Evolutionary conservation across 1,140 invertebrate species (phyloP), one percentile per base, ranked within the genome.

Genomic region (Lucilia sericata): DNA sequence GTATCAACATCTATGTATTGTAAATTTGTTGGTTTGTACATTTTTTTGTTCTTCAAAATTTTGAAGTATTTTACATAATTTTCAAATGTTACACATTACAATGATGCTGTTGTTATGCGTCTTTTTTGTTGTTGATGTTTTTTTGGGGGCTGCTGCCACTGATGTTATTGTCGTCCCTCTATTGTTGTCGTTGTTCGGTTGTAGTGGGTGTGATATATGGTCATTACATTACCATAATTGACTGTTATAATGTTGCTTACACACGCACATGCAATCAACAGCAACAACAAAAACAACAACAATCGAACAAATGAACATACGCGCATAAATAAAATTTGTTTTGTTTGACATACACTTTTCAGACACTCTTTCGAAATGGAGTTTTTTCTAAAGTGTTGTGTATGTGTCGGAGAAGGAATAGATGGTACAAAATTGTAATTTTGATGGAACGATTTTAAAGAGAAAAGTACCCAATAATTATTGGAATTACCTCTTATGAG

Each of bases 211-310:
- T 70, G 65, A 70, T 70, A 21, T 70, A 70, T 70, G 65, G 65
- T 70, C 65, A 70, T 70, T 70, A 70, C 65, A 70, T 70, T 70
- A 70, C 65, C 65, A 70, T 70, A 70, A 70, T 70, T 70, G 65
- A 70, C 65, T 70, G 65, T 25, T 21, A 70, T 25, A 70, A 21
- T 21, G 65, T 70, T 60, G 14, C 13, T 14, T 14, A 70, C 65
- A 70, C 12, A 70, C 19, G 21, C 65, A 21, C 65, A 70, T 10
- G 10, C 13, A n/a, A 13, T 60, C 42, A 42, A 42, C 1, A 30
- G 25, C 25, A 30, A 30, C 2, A 8, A 42, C 42, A 42, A 42
- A 30, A 30, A n/a, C n/a, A n/a, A n/a, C 36, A 4, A 36, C 36
- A 36, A 42, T 42, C 42, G 10, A 42, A 42, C 42, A 42, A 42